Evolutionary conservation across 2,113 vertebrate species (phyloP), one percentile per base, ranked within the genome.

Genomic region (Hiodon alosoides): DNA sequence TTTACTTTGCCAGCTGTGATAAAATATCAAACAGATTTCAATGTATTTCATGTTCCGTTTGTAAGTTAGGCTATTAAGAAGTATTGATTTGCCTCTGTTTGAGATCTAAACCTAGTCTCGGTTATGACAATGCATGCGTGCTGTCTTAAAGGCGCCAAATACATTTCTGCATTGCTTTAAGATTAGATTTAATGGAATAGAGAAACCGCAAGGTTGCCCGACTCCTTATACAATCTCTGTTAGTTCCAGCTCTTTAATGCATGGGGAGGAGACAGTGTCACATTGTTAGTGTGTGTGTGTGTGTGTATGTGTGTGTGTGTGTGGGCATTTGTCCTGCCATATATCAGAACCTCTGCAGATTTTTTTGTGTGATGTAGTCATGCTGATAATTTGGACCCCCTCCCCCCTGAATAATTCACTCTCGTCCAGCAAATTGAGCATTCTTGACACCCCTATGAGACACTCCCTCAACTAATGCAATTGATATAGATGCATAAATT

Each of bases 151-250:
- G 11, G n/a, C 51, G 60, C 59, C 31, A 71, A 13, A 54, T n/a
- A n/a, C 11, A 9, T 50, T n/a, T 48, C 58, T n/a, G 48, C 46
- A 47, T 10, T 48, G 17, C 59, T 61, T 72, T 54, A 72, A 72
- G 57, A 58, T 72, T 31, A 72, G 47, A 62, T 11, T 72, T 72
- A 72, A 61, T 61, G 51, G 47, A 5, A 62, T 11, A 72, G 14
- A 51, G 58, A 16, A 62, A 7, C 58, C 57, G 47, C 48, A 61
- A 48, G 17, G 46, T 46, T 67, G 4, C 62, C 17, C 67, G 50
- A 7, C 14, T 62, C n/a, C 17, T 11, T 16, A 51, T 5, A 17
- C 51, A 51, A n/a, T 8, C 48, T 11, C 7, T 7, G 7, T 17
- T 53, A 58, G 47, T 48, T 60, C 17, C 13, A 48, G 67, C 11